Percentiles rank a stretch among this genome's conserved stretches.
phyloP scores from a whole-genome alignment of 2,113 vertebrate genomes.

The Coregonus clupeaformis region DNA sequence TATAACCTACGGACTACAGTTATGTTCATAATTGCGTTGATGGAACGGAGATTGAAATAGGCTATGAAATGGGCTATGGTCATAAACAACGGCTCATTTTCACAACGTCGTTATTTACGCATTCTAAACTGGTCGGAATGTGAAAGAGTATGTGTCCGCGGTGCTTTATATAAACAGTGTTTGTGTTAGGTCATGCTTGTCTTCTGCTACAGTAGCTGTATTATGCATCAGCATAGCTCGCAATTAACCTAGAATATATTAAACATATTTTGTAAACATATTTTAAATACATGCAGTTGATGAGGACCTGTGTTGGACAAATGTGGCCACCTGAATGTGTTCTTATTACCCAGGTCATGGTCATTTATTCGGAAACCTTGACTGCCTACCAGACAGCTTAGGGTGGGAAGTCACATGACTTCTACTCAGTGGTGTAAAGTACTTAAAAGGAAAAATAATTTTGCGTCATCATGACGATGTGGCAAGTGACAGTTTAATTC shows the following conservation, averaged over 20 bases:
- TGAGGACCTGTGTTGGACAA: not conserved
- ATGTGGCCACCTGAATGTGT: not conserved
- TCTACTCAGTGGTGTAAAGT: too few relatives aligned
- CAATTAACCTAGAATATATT: not conserved
- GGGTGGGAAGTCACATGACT: conserved; percentile 7
- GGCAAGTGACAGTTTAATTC: too few relatives aligned
- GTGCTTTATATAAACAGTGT: not conserved
- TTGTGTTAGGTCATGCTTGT: too few relatives aligned
- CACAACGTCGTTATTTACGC: too few relatives aligned
- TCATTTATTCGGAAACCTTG: not conserved
- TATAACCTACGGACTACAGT: too few relatives aligned
- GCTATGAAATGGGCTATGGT: too few relatives aligned
- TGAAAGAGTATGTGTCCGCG: not conserved
- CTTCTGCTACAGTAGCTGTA: not conserved
- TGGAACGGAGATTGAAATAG: too few relatives aligned
- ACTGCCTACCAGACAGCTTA: not conserved
- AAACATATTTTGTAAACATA: not conserved
- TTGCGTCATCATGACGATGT: too few relatives aligned
- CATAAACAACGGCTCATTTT: too few relatives aligned
- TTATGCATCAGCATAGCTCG: not conserved
- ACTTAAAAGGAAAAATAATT: too few relatives aligned
- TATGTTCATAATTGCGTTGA: too few relatives aligned
- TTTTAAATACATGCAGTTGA: not conserved
- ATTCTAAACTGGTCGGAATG: not conserved
- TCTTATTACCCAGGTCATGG: not conserved